Percentiles rank a stretch among this genome's conserved stretches.
Evolutionary conservation across 2,797 vertebrate species (phyloP).

Genomic region (Meda fulgida): DNA sequence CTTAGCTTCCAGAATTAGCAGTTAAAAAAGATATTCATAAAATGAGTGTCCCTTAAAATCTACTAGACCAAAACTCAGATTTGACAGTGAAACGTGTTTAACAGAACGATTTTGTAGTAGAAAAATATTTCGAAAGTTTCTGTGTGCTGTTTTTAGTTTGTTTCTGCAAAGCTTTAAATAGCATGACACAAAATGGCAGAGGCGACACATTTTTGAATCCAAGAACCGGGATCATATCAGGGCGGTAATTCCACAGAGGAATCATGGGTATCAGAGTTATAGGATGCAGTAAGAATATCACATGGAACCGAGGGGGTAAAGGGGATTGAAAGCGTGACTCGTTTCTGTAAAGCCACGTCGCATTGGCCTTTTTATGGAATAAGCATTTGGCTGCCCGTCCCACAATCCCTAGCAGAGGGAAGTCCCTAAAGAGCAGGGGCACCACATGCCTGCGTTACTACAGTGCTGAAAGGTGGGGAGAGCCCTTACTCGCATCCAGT

Average conservation of each 20-base stretch:
- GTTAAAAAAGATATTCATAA: background rate
- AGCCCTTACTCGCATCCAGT: slow-evolving; percentile 8
- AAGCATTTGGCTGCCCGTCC: slow-evolving; percentile 33
- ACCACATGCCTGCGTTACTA: slow-evolving; percentile 8
- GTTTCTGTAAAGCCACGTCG: slow-evolving; percentile 40
- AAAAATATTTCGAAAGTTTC: background rate
- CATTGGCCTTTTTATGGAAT: slow-evolving; percentile 40
- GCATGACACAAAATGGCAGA: background rate
- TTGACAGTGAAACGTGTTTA: background rate
- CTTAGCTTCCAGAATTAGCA: background rate
- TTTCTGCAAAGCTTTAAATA: slow-evolving; percentile 35
- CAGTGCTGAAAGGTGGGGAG: slow-evolving; percentile 14
- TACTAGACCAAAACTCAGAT: background rate
- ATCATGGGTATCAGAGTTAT: slow-evolving; percentile 38
- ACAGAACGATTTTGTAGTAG: background rate
- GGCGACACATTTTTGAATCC: slow-evolving; percentile 39
- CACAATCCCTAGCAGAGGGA: slow-evolving; percentile 26
- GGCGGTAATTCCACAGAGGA: slow-evolving; percentile 39
- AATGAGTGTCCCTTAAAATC: background rate
- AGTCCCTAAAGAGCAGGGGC: slow-evolving; percentile 32
- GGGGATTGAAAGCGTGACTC: slow-evolving; percentile 55
- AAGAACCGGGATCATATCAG: slow-evolving; percentile 10
- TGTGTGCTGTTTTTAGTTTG: background rate
- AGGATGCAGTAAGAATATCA: slow-evolving; percentile 49
- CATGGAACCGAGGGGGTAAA: slow-evolving; percentile 60